phyloP scores from a whole-genome alignment of 1,140 invertebrate species.

The Cyclargus thomasi region DNA sequence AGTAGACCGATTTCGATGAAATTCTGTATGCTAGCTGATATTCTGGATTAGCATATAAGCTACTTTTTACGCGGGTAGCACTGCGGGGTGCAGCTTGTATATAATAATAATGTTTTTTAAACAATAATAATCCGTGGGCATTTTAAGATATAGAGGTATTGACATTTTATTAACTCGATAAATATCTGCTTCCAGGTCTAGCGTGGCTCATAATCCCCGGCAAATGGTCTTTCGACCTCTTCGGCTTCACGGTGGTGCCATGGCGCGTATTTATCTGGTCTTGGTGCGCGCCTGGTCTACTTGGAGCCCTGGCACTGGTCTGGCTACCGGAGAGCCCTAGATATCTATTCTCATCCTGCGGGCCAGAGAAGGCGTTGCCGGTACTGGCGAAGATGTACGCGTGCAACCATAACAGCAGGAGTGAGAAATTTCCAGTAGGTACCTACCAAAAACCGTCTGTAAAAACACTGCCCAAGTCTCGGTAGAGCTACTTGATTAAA shows the following conservation, averaged over 20 bases:
- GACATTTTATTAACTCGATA: background rate
- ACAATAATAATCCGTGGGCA: no score
- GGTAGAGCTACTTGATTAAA: no score
- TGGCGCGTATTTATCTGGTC: constrained; percentile 80
- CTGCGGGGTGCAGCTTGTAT: no score
- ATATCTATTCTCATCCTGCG: constrained; percentile 79
- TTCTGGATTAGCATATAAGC: no score
- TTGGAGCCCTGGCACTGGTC: constrained; percentile 72
- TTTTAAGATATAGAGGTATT: no score
- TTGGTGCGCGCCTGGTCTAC: constrained; percentile 75
- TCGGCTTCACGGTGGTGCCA: constrained; percentile 70
- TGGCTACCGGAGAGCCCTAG: constrained; percentile 85
- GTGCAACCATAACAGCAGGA: constrained; percentile 43
- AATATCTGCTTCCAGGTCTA: constrained; percentile 59
- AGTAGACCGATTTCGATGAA: no score
- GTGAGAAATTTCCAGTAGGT: constrained; percentile 46
- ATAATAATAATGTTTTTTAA: no score
- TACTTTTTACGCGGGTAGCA: no score
- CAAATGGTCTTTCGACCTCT: constrained; percentile 57
- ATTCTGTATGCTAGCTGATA: no score
- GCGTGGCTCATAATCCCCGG: constrained; percentile 80
- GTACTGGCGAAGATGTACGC: constrained; percentile 78
- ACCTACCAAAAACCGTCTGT: background rate
- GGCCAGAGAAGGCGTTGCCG: constrained; percentile 76
- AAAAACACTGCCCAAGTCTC: no score